phyloP scores from a whole-genome alignment of 2,888 invertebrate genomes.

The Eledona agricola region DNA sequence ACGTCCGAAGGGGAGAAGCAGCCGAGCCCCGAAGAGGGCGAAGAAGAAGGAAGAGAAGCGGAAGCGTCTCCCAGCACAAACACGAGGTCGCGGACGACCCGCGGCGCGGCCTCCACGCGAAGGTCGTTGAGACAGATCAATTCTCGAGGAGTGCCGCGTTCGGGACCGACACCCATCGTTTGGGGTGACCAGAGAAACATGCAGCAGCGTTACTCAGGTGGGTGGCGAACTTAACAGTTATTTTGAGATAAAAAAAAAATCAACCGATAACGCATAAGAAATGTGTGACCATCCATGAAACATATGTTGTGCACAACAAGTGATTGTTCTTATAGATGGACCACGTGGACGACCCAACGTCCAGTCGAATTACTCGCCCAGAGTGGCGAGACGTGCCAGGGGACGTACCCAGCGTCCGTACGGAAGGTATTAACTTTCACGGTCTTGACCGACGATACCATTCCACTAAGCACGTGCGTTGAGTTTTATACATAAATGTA shows the following conservation, averaged over 20 bases:
- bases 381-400: slow-evolving; percentile 53
- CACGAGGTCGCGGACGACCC: slow-evolving; percentile 60
- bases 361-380: slow-evolving; percentile 49
- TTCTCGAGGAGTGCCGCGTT: slow-evolving; percentile 54
- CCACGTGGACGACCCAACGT: slow-evolving; percentile 42
- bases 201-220: slow-evolving; percentile 43
- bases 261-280: too few relatives aligned
- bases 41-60: slow-evolving; percentile 82
- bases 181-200: slow-evolving; percentile 64
- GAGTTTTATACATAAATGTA: slow-evolving; percentile 14
- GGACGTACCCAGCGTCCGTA: slow-evolving; percentile 54
- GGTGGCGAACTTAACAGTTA: slow-evolving; percentile 7
- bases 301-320: too few relatives aligned
- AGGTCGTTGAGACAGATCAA: slow-evolving; percentile 43
- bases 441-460: slow-evolving; percentile 5
- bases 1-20: slow-evolving; percentile 73
- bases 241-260: too few relatives aligned
- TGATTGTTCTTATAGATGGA: slow-evolving; percentile 36
- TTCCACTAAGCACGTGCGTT: slow-evolving; percentile 14
- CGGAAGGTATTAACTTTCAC: slow-evolving; percentile 42
- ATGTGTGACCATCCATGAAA: too few relatives aligned
- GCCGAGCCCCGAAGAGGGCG: slow-evolving; percentile 61
- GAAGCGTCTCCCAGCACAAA: slow-evolving; percentile 76
- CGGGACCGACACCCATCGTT: slow-evolving; percentile 71
- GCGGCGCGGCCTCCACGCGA: slow-evolving; percentile 52